phyloP scores from a whole-genome alignment of 2,797 vertebrate species.

The Enteromius argenteus region DNA sequence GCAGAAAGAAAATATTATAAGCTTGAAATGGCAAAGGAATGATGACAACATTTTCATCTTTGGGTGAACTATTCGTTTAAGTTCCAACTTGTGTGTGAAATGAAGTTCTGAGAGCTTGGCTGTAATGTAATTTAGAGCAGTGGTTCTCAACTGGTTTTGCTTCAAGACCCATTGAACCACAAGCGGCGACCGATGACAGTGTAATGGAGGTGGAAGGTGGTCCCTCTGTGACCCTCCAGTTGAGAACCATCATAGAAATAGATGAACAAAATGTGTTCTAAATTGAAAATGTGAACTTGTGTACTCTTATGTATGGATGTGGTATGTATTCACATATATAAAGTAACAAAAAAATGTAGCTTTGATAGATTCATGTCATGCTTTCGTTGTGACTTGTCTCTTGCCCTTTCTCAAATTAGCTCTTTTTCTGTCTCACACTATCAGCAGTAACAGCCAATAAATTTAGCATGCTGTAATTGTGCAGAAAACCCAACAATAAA shows the following conservation, averaged over 20 bases:
- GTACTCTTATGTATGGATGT: slow-evolving; percentile 16
- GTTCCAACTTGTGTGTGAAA: slow-evolving; percentile 17
- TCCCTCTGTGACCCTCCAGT: neutral
- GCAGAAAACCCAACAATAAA: slow-evolving; percentile 80
- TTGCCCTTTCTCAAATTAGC: slow-evolving; percentile 31
- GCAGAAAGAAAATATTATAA: neutral
- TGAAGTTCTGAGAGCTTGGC: slow-evolving; percentile 6
- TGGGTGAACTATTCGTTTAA: neutral
- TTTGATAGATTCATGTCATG: slow-evolving; percentile 23
- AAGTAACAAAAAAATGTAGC: slow-evolving; percentile 13
- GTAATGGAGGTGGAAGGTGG: slow-evolving; percentile 12
- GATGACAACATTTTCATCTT: neutral
- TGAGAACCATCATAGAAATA: slow-evolving; percentile 18
- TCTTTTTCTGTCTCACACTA: slow-evolving; percentile 31
- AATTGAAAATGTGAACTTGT: neutral
- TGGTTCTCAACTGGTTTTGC: neutral
- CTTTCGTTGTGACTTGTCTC: neutral
- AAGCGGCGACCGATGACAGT: neutral
- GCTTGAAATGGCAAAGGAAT: slow-evolving; percentile 5
- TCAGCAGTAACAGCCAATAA: slow-evolving; percentile 72
- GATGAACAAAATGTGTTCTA: slow-evolving; percentile 7
- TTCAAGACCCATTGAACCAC: slow-evolving; percentile 8
- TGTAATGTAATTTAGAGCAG: slow-evolving; percentile 19
- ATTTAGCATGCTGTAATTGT: slow-evolving; percentile 82
- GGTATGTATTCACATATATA: neutral